phyloP scores from a whole-genome alignment of 2,113 vertebrate species.

The Lates calcarifer region DNA sequence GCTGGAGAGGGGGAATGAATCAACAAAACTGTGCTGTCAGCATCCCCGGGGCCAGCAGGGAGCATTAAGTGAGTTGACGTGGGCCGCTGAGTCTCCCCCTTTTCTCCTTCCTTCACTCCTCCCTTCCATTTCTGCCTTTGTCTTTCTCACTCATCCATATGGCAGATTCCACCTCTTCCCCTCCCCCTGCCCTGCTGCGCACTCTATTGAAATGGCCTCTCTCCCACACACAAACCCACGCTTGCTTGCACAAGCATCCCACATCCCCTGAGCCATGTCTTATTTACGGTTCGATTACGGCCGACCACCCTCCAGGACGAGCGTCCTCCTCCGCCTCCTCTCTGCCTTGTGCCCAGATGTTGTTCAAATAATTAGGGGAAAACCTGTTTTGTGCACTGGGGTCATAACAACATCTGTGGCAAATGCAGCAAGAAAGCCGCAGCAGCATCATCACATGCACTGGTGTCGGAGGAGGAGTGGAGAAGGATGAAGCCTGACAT shows the following conservation, averaged over 20 bases:
- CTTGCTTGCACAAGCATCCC: constrained; percentile 74
- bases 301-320: constrained; percentile 63
- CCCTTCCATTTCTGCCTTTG: constrained; percentile 62
- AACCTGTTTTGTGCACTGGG: constrained; percentile 64
- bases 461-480: constrained; percentile 19
- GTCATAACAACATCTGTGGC: constrained; percentile 65
- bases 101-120: constrained; percentile 59
- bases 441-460: constrained; percentile 12
- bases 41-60: constrained; percentile 72
- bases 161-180: constrained; percentile 73
- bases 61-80: constrained; percentile 74
- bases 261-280: constrained; percentile 69
- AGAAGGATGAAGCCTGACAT: constrained; percentile 27
- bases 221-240: constrained; percentile 72
- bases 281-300: constrained; percentile 80
- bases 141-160: constrained; percentile 74
- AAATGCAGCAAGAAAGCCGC: constrained; percentile 42
- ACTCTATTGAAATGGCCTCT: constrained; percentile 72
- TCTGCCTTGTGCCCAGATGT: constrained; percentile 73
- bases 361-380: constrained; percentile 67
- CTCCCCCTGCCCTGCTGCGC: constrained; percentile 65
- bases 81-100: constrained; percentile 63
- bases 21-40: constrained; percentile 79
- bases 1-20: constrained; percentile 67
- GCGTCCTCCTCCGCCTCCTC: constrained; percentile 44